These are phyloP conservation scores for Drosophila yakuba DNA, from an alignment of 1,140 invertebrate genomes.

Conservation along the genomic window DNA sequence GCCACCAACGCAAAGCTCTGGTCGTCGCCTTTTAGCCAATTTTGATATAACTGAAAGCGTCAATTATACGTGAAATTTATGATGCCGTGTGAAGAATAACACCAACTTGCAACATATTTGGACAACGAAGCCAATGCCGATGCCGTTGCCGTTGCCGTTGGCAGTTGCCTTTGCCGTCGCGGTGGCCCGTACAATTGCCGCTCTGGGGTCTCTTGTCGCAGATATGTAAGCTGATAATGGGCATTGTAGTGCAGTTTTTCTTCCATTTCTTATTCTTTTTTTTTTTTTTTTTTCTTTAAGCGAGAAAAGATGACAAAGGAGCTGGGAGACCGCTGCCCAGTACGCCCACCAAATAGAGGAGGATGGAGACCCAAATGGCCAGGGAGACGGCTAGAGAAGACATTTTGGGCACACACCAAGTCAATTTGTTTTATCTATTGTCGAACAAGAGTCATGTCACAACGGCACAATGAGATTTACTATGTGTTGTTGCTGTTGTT, in stretches of 20 bases:
- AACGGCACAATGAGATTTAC: constrained; percentile 82
- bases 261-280: background rate
- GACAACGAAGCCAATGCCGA: constrained; percentile 48
- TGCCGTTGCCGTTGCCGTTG: background rate
- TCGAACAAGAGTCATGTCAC: constrained; percentile 83
- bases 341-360: constrained; percentile 62
- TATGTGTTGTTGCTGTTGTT: constrained; percentile 64
- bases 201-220: constrained; percentile 55
- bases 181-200: constrained; percentile 39
- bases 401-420: constrained; percentile 84
- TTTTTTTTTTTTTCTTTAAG: constrained; percentile 2
- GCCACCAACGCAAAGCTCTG: constrained; percentile 70
- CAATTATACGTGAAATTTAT: constrained; percentile 84
- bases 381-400: constrained; percentile 68
- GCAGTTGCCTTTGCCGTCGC: constrained; percentile 31
- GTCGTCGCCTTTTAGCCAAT: constrained; percentile 75
- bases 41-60: constrained; percentile 84
- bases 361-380: constrained; percentile 20
- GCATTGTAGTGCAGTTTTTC: constrained; percentile 71
- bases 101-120: constrained; percentile 84
- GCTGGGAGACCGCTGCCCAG: constrained; percentile 44
- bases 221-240: constrained; percentile 74
- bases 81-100: constrained; percentile 84
- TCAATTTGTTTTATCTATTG: constrained; percentile 84
- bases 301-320: constrained; percentile 74